Base-by-base conservation (phyloP, 2,797 vertebrate species). In the Anniella stebbinsi region DNA sequence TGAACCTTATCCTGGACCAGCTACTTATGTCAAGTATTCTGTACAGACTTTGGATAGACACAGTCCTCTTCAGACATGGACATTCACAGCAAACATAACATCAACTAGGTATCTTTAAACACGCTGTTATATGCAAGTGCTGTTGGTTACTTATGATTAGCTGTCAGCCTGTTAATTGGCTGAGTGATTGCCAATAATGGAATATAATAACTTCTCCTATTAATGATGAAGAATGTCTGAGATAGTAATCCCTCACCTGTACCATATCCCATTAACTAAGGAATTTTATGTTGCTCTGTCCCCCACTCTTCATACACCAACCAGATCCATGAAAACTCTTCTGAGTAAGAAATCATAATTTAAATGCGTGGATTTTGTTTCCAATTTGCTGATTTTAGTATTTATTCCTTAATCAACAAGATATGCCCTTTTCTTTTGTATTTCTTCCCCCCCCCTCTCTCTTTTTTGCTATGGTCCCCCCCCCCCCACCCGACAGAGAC, bases 131-230 rank as follows among this genome's bases (percentile, higher is more conserved):
- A 54, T 76, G 73, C 41, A 66, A 84, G 63, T 69, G 41, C 25
- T 76, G 45, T 54, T 89, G 33, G 33, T 76, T 77, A 67, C 60
- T 92, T 93, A 67, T 69, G 41, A 67, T 89, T 84, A 66, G n/a
- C 41, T 84, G 70, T 88, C 72, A 77, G 3, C 73, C 9, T 84
- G 81, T 77, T 69, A 77, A 89, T 76, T 89, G 73, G 33, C 45
- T 89, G 81, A 89, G 41, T 38, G 60, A 89, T 54, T 76, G 41
- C 57, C 60, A 84, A 84, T 89, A 89, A 89, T 67, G 8, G 57
- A 83, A 36, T 84, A 73, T 84, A 84, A 73, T 76, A 89, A 51
- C 73, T 66, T 38, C 48, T 88, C 18, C 17, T 73, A 51, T 60
- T 81, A 82, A 48, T 76, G 45, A 51, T 84, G 36, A 66, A 66